Conservation (phyloP, 2,113 vertebrate genomes). For the Stegostoma tigrinum region DNA sequence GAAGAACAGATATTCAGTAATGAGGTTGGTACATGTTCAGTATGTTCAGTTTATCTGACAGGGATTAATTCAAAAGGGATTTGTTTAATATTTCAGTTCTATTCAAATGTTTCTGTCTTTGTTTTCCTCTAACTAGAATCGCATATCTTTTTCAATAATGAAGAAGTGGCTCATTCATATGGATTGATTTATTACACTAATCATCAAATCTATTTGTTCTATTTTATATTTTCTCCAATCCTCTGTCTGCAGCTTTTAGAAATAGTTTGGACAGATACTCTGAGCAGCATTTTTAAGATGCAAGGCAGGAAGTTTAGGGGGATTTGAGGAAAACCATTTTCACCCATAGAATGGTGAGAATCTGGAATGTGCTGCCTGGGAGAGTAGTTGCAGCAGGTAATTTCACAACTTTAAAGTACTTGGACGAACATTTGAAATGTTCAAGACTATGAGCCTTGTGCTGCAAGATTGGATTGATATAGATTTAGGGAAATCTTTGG, state of each 20-base stretch:
- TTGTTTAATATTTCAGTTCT: not conserved
- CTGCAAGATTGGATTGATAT: too few relatives aligned
- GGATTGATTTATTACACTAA: not conserved
- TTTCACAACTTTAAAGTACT: too few relatives aligned
- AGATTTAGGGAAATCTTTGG: too few relatives aligned
- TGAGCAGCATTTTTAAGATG: not conserved
- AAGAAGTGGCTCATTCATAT: not conserved
- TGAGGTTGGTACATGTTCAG: conserved; percentile 45
- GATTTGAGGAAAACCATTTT: too few relatives aligned
- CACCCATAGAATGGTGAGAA: too few relatives aligned
- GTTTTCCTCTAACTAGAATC: not conserved
- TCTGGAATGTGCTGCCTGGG: too few relatives aligned
- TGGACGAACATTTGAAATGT: too few relatives aligned
- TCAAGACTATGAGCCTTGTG: too few relatives aligned
- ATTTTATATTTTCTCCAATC: not conserved
- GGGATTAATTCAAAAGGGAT: not conserved
- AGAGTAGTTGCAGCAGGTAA: too few relatives aligned
- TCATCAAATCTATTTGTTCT: not conserved
- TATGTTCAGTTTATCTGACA: not conserved
- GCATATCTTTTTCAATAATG: not conserved
- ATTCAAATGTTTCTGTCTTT: not conserved
- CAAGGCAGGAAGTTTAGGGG: too few relatives aligned
- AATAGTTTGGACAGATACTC: not conserved
- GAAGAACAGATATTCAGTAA: conserved; percentile 56
- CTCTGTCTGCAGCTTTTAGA: not conserved